A percentile compares a stretch with the other conserved stretches of the same genome.
These are phyloP conservation scores for Promerops cafer DNA, from an alignment of 2,113 vertebrate genomes.

Conservation along the genomic window DNA sequence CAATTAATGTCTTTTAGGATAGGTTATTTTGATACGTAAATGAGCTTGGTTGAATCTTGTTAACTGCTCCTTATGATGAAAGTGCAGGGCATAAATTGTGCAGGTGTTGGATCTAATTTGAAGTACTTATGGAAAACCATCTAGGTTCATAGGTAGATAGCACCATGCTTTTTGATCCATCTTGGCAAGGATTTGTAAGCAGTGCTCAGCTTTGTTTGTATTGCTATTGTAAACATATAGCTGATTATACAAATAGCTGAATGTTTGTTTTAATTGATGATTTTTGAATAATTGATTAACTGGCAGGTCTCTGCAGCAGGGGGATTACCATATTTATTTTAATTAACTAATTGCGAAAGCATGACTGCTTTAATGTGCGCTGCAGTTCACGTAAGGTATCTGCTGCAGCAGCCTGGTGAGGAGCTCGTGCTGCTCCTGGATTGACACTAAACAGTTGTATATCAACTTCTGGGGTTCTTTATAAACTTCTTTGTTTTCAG, in stretches of 20 bases:
- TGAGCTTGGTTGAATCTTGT: neutral
- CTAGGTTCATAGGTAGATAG: neutral
- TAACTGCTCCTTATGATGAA: neutral
- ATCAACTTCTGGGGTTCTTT: neutral
- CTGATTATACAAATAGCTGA: constrained; percentile 52
- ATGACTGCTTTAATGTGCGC: neutral
- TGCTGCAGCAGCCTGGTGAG: neutral
- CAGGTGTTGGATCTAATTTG: neutral
- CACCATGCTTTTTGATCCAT: neutral
- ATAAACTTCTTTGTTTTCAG: neutral
- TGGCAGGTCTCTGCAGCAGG: constrained; percentile 34
- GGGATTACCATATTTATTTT: constrained; percentile 59
- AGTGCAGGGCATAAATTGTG: neutral
- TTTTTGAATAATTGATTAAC: constrained; percentile 64
- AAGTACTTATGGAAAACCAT: neutral
- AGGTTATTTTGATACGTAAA: neutral
- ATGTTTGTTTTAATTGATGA: constrained; percentile 61
- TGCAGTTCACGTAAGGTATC: neutral
- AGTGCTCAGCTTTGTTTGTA: constrained; percentile 22
- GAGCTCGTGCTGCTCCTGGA: neutral
- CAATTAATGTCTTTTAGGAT: neutral
- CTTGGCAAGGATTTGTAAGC: neutral
- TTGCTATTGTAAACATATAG: constrained; percentile 47
- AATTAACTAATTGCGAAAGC: constrained; percentile 59
- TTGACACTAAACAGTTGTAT: neutral